Conservation (phyloP, 2,113 vertebrate species). For the Oreochromis aureus region DNA sequence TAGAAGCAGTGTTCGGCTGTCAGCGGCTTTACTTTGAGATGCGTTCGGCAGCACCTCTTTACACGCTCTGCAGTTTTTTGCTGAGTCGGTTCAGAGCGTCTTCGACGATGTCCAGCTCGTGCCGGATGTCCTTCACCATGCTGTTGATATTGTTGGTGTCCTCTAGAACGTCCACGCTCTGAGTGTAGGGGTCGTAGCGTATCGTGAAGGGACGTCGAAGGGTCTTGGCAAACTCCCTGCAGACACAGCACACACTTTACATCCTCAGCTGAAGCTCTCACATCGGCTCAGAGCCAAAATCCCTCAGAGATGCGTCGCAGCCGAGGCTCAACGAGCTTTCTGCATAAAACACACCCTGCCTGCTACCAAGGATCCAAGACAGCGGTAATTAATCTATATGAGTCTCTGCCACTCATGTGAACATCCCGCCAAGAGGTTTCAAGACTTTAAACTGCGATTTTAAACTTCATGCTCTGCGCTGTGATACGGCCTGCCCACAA, state of each 20-base stretch:
- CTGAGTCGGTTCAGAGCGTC: neutral
- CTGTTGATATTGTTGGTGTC: neutral
- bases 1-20: rapidly evolving
- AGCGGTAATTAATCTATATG: neutral
- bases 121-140: conserved; percentile 7
- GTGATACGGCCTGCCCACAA: neutral
- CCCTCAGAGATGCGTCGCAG: neutral
- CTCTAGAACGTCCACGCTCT: neutral
- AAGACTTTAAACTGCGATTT: neutral
- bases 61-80: neutral
- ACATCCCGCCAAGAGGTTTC: neutral
- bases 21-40: neutral
- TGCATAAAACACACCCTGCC: neutral
- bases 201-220: neutral
- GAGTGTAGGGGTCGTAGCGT: neutral
- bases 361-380: too few relatives aligned
- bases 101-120: conserved; percentile 10
- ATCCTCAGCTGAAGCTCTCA: neutral
- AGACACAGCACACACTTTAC: neutral
- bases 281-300: neutral
- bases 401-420: neutral
- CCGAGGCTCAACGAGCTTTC: neutral
- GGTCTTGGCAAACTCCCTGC: neutral
- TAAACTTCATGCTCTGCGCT: neutral
- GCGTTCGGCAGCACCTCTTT: neutral